These are phyloP conservation scores for Lophochroa leadbeateri DNA, from an alignment of 2,113 vertebrate species.

Conservation along the genomic window DNA sequence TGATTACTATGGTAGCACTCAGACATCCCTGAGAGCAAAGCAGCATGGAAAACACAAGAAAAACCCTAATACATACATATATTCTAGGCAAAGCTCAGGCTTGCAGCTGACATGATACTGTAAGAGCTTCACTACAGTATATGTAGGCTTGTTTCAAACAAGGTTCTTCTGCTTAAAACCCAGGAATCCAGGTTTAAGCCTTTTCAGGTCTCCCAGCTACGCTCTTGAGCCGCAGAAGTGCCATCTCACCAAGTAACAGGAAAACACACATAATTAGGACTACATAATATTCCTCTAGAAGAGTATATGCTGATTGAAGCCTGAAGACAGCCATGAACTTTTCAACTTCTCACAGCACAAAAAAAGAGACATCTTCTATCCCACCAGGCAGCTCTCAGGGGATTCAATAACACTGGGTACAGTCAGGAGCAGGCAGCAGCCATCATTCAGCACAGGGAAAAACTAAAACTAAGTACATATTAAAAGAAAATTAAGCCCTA, in stretches of 20 bases:
- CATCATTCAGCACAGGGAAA: background rate
- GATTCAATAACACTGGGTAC: background rate
- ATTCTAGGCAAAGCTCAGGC: background rate
- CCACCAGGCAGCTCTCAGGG: background rate
- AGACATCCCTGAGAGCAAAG: background rate
- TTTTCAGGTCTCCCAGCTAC: background rate
- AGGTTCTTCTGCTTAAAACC: background rate
- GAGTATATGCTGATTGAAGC: background rate
- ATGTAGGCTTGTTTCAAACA: background rate
- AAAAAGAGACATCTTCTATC: background rate
- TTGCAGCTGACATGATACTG: background rate
- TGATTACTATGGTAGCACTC: background rate
- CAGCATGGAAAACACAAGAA: background rate
- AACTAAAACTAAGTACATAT: background rate
- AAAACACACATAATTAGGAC: background rate
- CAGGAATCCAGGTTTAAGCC: background rate
- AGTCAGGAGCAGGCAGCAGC: background rate
- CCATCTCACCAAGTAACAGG: background rate
- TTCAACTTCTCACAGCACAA: background rate
- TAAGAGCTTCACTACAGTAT: accelerated
- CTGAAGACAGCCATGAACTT: background rate
- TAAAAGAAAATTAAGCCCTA: background rate
- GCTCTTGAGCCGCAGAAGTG: background rate
- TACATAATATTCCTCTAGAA: no score
- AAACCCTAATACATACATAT: accelerated